Evolutionary conservation across 2,797 vertebrate species (phyloP).

Genomic region (Sternarchorhynchus goeldii): DNA sequence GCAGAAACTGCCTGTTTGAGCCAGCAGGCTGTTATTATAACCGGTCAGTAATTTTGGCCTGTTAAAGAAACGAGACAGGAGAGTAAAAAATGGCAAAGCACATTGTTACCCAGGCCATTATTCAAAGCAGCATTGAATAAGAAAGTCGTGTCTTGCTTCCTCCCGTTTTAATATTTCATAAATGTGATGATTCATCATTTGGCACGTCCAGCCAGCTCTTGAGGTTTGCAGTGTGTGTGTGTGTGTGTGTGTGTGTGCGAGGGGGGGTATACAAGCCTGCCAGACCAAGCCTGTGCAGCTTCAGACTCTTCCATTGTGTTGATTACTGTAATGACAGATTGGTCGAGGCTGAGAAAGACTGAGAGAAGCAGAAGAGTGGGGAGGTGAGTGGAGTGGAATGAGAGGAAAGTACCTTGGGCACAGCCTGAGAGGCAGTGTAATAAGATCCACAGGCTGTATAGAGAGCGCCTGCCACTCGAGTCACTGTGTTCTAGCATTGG

Average conservation of each 20-base stretch:
- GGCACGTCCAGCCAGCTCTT: constrained; percentile 59
- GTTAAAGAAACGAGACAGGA: constrained; percentile 50
- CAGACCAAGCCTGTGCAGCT: constrained; percentile 56
- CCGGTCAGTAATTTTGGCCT: constrained; percentile 43
- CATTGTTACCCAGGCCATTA: constrained; percentile 52
- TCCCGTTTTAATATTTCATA: constrained; percentile 62
- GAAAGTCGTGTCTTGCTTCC: constrained; percentile 34
- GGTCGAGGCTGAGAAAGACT: constrained; percentile 42
- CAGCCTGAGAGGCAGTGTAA: neutral
- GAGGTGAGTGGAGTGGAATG: constrained; percentile 19
- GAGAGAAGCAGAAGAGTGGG: constrained; percentile 34
- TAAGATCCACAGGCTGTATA: neutral
- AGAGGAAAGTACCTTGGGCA: neutral
- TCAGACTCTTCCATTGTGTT: constrained; percentile 67
- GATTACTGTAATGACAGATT: constrained; percentile 69
- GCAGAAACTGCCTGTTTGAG: constrained; percentile 51
- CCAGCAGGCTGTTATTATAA: constrained; percentile 62
- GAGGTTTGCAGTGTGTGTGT: constrained; percentile 29
- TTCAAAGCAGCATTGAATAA: constrained; percentile 59
- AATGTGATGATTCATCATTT: constrained; percentile 72
- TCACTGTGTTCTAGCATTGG: no score
- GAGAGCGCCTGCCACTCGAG: no score
- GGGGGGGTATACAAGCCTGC: constrained; percentile 52
- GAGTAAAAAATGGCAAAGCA: constrained; percentile 52
- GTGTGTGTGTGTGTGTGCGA: neutral